phyloP scores from a whole-genome alignment of 1,140 invertebrate genomes.

The Meteorus sp. region DNA sequence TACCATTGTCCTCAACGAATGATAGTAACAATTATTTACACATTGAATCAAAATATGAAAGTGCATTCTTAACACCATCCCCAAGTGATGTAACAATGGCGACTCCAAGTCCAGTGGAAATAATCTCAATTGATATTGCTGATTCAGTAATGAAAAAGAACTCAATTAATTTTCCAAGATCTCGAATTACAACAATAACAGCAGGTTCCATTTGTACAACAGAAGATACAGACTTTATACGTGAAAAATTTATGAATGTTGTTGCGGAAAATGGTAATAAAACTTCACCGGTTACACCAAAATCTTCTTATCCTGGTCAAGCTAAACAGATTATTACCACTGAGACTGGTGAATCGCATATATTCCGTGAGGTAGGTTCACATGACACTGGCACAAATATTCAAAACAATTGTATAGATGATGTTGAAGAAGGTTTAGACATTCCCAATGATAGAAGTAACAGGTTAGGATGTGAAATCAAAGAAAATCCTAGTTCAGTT shows the following conservation, averaged over 20 bases:
- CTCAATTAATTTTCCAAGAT: slow-evolving; percentile 35
- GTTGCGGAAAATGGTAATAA: slow-evolving; percentile 47
- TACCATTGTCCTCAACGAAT: slow-evolving; percentile 46
- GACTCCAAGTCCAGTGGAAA: slow-evolving; percentile 56
- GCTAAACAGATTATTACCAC: slow-evolving; percentile 61
- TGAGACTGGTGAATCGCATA: slow-evolving; percentile 52
- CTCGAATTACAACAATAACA: slow-evolving; percentile 25
- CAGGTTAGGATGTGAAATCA: not conserved
- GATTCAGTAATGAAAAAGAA: slow-evolving; percentile 56
- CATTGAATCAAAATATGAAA: slow-evolving; percentile 48
- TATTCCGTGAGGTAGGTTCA: slow-evolving; percentile 59
- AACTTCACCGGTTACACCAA: slow-evolving; percentile 38
- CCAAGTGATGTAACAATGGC: slow-evolving; percentile 62
- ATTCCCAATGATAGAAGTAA: not conserved
- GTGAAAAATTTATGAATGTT: slow-evolving; percentile 43
- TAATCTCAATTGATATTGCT: slow-evolving; percentile 55
- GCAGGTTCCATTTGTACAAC: too few relatives aligned
- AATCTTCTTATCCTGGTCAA: slow-evolving; percentile 56
- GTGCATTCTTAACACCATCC: slow-evolving; percentile 59
- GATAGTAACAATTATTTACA: slow-evolving; percentile 47
- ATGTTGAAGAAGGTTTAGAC: slow-evolving; percentile 7
- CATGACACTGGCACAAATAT: slow-evolving; percentile 23
- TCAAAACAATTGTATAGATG: slow-evolving; percentile 13
- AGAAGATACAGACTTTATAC: slow-evolving; percentile 41
- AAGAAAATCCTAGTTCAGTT: too few relatives aligned